Conservation (phyloP, 2,888 invertebrate genomes). For the Rhyacophila evoluta region DNA sequence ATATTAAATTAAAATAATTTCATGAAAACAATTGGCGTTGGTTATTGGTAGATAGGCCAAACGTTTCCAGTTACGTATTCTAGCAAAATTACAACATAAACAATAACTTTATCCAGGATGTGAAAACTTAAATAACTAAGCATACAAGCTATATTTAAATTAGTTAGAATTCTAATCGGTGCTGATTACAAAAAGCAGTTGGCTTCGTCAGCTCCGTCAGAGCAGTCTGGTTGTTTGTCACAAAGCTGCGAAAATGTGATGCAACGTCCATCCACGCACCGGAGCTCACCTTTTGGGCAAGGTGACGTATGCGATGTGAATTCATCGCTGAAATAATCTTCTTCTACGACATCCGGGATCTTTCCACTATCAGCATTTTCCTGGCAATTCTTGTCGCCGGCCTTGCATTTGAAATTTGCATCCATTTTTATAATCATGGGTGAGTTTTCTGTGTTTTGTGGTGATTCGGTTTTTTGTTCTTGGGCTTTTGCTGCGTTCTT, state of each 20-base stretch:
- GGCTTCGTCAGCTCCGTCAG: slow-evolving; percentile 75
- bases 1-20: too few relatives aligned
- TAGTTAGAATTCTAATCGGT: too few relatives aligned
- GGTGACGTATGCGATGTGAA: slow-evolving; percentile 64
- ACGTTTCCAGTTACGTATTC: neutral
- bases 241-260: slow-evolving; percentile 74
- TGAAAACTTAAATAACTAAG: neutral
- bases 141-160: neutral
- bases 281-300: slow-evolving; percentile 69
- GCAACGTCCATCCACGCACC: slow-evolving; percentile 75
- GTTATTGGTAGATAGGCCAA: neutral
- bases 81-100: neutral
- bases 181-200: slow-evolving; percentile 64
- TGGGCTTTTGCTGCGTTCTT: neutral
- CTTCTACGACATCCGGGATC: neutral
- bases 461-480: slow-evolving; percentile 7
- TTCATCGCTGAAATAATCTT: slow-evolving; percentile 5
- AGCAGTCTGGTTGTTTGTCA: slow-evolving; percentile 73
- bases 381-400: neutral
- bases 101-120: neutral
- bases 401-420: neutral
- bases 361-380: neutral
- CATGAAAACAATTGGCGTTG: neutral
- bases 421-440: neutral
- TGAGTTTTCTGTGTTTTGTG: neutral